phyloP scores from a whole-genome alignment of 2,113 vertebrate genomes.

The Cisticola juncidis region DNA sequence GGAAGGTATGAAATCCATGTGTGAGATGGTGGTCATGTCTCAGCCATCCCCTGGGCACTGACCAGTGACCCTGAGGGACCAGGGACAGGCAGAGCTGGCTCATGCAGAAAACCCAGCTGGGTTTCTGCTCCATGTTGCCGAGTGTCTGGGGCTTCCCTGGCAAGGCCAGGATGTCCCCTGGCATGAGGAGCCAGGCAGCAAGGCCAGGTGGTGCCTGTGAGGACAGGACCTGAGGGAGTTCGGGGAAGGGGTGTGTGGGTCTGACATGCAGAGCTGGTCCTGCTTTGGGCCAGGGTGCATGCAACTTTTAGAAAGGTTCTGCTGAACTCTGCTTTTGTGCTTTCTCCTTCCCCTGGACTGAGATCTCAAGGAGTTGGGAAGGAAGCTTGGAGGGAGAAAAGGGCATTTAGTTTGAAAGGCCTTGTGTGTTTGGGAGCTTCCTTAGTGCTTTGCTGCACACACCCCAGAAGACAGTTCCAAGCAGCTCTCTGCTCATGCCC shows the following conservation, averaged over 20 bases:
- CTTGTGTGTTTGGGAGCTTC: background rate
- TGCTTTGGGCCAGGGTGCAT: background rate
- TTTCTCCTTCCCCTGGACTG: background rate
- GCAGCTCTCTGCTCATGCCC: background rate
- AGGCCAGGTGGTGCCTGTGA: background rate
- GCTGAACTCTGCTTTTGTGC: background rate
- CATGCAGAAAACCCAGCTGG: background rate
- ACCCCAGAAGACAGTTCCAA: background rate
- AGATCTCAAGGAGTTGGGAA: background rate
- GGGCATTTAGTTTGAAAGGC: background rate
- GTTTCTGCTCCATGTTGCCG: background rate
- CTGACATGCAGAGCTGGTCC: background rate
- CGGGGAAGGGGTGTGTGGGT: rapidly evolving
- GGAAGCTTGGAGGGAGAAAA: background rate
- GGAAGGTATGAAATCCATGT: background rate
- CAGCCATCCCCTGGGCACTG: background rate
- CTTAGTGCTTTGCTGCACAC: rapidly evolving
- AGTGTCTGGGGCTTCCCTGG: background rate
- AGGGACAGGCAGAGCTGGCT: background rate
- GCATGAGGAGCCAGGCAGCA: background rate
- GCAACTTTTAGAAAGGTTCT: background rate
- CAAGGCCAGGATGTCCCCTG: background rate
- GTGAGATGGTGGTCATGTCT: background rate
- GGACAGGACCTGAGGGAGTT: background rate
- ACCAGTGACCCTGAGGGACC: background rate